Base-by-base conservation (phyloP, 2,113 vertebrate species). In the Malurus alboscapulatus region DNA sequence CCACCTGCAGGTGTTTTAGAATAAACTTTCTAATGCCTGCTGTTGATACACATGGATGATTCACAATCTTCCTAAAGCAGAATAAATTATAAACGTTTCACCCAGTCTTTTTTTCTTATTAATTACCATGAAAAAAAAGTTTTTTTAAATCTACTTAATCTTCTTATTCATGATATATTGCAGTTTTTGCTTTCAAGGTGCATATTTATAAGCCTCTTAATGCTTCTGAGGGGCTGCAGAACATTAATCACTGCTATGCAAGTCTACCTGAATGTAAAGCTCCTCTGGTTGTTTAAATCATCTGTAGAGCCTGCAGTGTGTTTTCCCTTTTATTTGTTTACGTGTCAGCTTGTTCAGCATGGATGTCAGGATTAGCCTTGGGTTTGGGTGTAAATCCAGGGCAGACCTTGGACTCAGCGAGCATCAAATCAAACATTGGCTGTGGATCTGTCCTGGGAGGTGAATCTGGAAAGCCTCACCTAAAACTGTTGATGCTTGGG, bases 261-360 rank as follows among this genome's bases (percentile, higher is more conserved):
- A 89, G 25, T 84, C 83, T 87, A 51, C 65, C 17, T 93, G 73
- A 85, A 90, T 90, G 68, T 87, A 79, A 90, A 93, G 45, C 29
- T 84, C 12, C 14, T 51, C 32, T 77, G 19, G 4, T 48, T 77
- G 13, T 77, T 68, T 65, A 89, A 79, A 65, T 88, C 45, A 48
- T 50, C 62, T 82, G 11, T 83, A 32, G 29, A 68, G 32, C 47
- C 51, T 61, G 0, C 7, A 72, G 24, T 16, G 26, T 77, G 36
- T 77, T 89, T 62, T 61, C 18, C 25, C 34, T 69, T 74, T 63
- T 11, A 4, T 36, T 63, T 62, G n/a, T 45, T 84, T 57, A 4
- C 57, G 10, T 58, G 22, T 38, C 42, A 59, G 19, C 17, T 83
- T 88, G 40, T 51, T 85, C 71, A 32, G 34, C 27, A 36, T 48